Evolutionary conservation across 2,888 invertebrate genomes (phyloP).

Genomic region (Catocala fraxini): DNA sequence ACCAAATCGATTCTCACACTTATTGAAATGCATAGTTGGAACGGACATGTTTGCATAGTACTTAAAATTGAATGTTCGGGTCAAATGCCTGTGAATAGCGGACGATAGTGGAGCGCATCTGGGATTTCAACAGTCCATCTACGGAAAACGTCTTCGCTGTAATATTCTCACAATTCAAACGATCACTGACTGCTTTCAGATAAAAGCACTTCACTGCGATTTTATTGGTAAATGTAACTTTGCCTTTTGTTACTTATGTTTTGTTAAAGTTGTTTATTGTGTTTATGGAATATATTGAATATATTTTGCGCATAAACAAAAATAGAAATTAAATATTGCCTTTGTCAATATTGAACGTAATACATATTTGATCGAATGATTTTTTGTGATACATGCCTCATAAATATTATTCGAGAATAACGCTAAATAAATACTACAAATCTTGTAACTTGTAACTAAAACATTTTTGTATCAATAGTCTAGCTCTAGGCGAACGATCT

Average conservation of each 20-base stretch:
- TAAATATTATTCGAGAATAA: too few species aligned
- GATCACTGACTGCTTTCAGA: constrained; percentile 12
- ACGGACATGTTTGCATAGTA: constrained; percentile 33
- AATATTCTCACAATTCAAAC: constrained; percentile 17
- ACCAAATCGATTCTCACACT: constrained; percentile 28
- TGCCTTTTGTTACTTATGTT: not conserved
- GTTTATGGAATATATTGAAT: too few species aligned
- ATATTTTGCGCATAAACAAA: too few species aligned
- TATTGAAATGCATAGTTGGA: constrained; percentile 36
- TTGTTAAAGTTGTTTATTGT: too few species aligned
- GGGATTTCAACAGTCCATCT: constrained; percentile 13
- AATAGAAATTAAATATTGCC: too few species aligned
- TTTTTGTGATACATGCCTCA: too few species aligned
- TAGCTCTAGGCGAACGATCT: too few species aligned
- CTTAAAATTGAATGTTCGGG: constrained; percentile 42
- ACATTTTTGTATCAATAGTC: too few species aligned
- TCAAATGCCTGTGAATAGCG: constrained; percentile 32
- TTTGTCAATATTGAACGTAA: too few species aligned
- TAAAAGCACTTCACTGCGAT: not conserved
- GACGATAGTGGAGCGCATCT: constrained; percentile 17
- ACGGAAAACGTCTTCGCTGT: constrained; percentile 16
- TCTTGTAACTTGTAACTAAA: too few species aligned
- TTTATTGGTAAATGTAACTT: not conserved
- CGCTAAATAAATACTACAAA: too few species aligned
- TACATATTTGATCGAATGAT: too few species aligned